Evolutionary conservation across 2,888 invertebrate genomes (phyloP).

Genomic region (Marronus borbonicus): DNA sequence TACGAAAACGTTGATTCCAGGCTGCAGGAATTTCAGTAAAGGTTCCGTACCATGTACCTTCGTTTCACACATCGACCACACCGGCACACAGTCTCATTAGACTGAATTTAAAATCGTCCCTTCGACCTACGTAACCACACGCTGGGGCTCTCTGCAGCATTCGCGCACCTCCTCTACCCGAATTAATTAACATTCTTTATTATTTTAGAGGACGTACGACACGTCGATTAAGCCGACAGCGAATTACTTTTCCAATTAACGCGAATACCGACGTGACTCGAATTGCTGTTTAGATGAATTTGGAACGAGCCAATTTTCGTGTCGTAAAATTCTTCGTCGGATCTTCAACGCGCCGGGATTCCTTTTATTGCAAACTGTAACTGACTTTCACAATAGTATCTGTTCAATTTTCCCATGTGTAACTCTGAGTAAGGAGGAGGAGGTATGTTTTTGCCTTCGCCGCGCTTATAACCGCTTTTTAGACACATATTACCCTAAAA

Average conservation of each 20-base stretch:
- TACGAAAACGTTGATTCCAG: too few relatives aligned
- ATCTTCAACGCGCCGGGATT: constrained; percentile 10
- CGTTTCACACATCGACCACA: neutral
- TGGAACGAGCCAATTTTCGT: constrained; percentile 26
- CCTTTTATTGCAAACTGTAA: neutral
- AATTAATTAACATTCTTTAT: constrained; percentile 40
- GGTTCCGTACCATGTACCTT: neutral
- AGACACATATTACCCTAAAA: too few relatives aligned
- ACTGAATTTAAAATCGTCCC: constrained; percentile 8
- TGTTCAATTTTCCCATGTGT: neutral
- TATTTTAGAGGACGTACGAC: constrained; percentile 28
- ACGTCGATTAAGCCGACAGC: constrained; percentile 33
- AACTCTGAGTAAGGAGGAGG: neutral
- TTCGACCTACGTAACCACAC: constrained; percentile 1
- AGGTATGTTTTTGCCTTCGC: too few relatives aligned
- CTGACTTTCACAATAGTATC: neutral
- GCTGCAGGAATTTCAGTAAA: neutral
- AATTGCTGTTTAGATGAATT: constrained; percentile 8
- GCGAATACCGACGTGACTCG: constrained; percentile 19
- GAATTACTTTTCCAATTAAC: constrained; percentile 37
- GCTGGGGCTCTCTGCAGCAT: neutral
- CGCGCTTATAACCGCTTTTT: too few relatives aligned
- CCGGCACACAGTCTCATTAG: neutral
- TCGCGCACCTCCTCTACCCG: neutral
- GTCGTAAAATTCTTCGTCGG: constrained; percentile 15